Evolutionary conservation across 2,888 invertebrate genomes (phyloP), one percentile per base, ranked within the genome.

Genomic region (Macaria liturata): DNA sequence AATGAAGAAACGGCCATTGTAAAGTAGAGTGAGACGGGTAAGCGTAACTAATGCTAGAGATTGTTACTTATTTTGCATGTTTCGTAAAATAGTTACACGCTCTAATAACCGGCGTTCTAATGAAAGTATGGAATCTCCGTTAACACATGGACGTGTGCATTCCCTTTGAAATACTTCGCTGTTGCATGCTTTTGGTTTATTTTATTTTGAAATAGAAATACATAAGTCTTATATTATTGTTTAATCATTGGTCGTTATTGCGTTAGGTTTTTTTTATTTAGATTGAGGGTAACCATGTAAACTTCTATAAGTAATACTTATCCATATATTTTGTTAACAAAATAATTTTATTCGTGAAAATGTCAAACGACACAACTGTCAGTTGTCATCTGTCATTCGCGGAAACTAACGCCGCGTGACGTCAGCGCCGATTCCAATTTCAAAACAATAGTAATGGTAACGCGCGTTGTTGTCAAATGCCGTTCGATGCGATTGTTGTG

Each of bases 31-130:
- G 81, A 83, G 84, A 87, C 83, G 57, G 47, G 54, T 54, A 54
- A 69, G 89, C 90, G 90, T 88, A 88, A 88, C 91, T 88, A 91
- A 90, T 89, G 88, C 85, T 81, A 77, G 86, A 90, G 91, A 91
- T 91, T 88, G 91, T 91, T 82, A 86, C 81, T 88, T 88, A 89
- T 91, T 91, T 91, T 91, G 89, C 91, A 91, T 91, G 89, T 91
- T 91, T 91, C 91, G 91, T 89, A 86, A 78, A 90, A 88, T 84
- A 76, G 83, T 86, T 91, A 88, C 88, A 91, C 89, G 91, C 88
- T 91, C 91, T 82, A 83, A 84, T 90, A 90, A 83, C 49, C 74
- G 64, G 71, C 77, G 83, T 84, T 87, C 78, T 77, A 87, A 88
- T 86, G 89, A 89, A 89, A 91, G 90, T 88, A 81, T 80, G 78